A percentile compares a stretch with the other conserved stretches of the same genome.
Conservation (phyloP, 2,797 vertebrate genomes). For the Pangasius macronema region DNA sequence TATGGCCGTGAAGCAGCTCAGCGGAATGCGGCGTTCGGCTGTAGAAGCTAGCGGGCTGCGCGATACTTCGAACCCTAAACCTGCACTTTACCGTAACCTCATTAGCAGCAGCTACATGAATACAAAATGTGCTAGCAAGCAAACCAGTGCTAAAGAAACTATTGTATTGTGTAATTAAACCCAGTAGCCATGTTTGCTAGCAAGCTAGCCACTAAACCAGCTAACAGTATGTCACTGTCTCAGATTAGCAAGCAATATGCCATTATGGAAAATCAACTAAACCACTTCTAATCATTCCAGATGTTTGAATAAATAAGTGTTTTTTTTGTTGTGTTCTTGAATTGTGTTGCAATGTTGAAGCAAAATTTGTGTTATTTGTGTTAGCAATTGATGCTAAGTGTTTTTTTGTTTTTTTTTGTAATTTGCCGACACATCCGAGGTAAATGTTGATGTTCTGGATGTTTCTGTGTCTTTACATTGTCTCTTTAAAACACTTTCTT, state of each 20-base stretch:
- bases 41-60: background rate
- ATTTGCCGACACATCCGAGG: background rate
- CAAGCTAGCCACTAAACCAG: background rate
- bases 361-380: background rate
- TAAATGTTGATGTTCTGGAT: background rate
- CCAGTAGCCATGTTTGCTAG: constrained; percentile 4
- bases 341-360: background rate
- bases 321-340: background rate
- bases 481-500: background rate
- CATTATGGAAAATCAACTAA: background rate
- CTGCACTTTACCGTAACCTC: background rate
- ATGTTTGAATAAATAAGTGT: background rate
- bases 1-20: background rate
- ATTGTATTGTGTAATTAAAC: background rate
- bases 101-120: background rate
- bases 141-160: background rate
- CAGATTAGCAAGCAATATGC: background rate
- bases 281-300: background rate
- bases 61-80: background rate
- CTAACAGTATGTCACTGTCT: background rate
- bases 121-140: background rate
- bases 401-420: background rate
- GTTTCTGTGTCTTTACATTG: background rate
- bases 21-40: background rate
- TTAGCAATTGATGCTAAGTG: background rate